Conservation (phyloP, 2,888 invertebrate species). For the Ophion costatus region DNA sequence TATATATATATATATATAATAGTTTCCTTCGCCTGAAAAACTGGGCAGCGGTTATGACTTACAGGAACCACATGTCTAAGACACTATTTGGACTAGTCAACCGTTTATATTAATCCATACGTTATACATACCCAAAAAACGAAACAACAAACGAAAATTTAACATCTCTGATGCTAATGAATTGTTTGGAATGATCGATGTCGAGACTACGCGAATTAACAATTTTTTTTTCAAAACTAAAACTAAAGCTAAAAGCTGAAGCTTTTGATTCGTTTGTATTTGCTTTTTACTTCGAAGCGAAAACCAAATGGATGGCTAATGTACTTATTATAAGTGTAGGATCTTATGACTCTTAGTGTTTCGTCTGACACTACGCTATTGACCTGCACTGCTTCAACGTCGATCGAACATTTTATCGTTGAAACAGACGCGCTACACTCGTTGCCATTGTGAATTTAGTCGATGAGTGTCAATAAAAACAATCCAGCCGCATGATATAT, state of each 20-base stretch:
- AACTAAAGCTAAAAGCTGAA: slow-evolving; percentile 48
- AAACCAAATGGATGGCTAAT: slow-evolving; percentile 53
- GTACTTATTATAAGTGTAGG: slow-evolving; percentile 42
- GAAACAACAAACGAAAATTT: slow-evolving; percentile 19
- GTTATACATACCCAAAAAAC: slow-evolving; percentile 60
- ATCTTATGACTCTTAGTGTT: slow-evolving; percentile 35
- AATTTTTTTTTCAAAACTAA: slow-evolving; percentile 38
- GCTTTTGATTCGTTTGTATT: slow-evolving; percentile 59
- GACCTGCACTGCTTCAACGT: slow-evolving; percentile 5
- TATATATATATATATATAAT: slow-evolving; percentile 48
- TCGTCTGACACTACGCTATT: slow-evolving; percentile 33
- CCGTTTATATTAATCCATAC: slow-evolving; percentile 65
- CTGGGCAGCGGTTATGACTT: slow-evolving; percentile 73
- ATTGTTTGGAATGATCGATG: slow-evolving; percentile 55
- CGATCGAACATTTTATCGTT: slow-evolving; percentile 53
- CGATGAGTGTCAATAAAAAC: slow-evolving; percentile 39
- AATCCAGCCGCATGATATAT: slow-evolving; percentile 47
- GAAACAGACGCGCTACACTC: slow-evolving; percentile 51
- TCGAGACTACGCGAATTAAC: slow-evolving; percentile 46
- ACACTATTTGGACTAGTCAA: slow-evolving; percentile 75
- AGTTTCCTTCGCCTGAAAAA: slow-evolving; percentile 67
- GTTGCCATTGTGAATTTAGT: slow-evolving; percentile 56
- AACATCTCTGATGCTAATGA: slow-evolving; percentile 57
- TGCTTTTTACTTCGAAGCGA: slow-evolving; percentile 49
- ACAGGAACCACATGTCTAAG: slow-evolving; percentile 76